Evolutionary conservation across 2,888 invertebrate species (phyloP), one percentile per base, ranked within the genome.

Genomic region (Pelosia muscerda): DNA sequence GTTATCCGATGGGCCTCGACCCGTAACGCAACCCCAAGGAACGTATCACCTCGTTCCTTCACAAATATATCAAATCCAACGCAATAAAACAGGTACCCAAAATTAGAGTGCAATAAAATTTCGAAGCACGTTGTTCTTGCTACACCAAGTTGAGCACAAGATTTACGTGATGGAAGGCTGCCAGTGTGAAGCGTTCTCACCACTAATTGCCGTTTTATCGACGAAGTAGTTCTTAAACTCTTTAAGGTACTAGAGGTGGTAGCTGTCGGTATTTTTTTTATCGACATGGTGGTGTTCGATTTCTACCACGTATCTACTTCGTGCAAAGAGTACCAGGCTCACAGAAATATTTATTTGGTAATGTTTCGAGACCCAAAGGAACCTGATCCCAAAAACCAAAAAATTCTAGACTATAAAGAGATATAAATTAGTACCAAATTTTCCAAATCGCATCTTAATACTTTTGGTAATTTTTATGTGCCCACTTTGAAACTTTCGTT

Each of bases 161-260:
- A 81, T 77, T 77, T 69, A 75, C 68, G 66, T 65, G 58, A 25
- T 62, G 63, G 66, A 68, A 64, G 68, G 67, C 42, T 77, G 70
- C 65, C 71, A n/a, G n/a, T 75, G 76, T 78, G 73, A 72, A 76
- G 73, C 68, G 79, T 82, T 81, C 77, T 75, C 80, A 72, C 83
- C 81, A 73, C 87, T 88, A 87, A 88, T 88, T 88, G 83, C 84
- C 83, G 75, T 82, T 84, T 86, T 81, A 85, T 87, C 85, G 86
- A 84, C 83, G 79, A 81, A 80, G 78, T 74, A 80, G 79, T 82
- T 82, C 73, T 25, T 55, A 49, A 69, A 74, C 69, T 65, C 64
- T 54, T 65, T 67, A 68, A 55, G 25, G 56, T 31, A 28, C 26
- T 65, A 70, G 62, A 31, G 68, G 11, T 63, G 64, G 10, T 31